A percentile compares a stretch with the other conserved stretches of the same genome.
phyloP scores from a whole-genome alignment of 2,888 invertebrate species.

The Chaetogeoica ovagalla region DNA sequence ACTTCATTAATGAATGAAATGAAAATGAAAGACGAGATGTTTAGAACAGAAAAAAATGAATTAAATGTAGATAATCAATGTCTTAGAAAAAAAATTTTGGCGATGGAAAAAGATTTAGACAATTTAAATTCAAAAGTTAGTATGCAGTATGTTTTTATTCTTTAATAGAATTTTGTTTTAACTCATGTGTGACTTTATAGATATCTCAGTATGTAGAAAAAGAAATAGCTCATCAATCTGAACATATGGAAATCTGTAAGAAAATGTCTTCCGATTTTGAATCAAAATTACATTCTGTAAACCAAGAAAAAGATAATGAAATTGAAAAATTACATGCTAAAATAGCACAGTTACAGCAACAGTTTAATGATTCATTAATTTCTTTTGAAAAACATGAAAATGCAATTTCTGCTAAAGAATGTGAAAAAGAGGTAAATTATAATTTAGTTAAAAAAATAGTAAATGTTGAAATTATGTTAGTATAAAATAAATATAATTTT shows the following conservation, averaged over 20 bases:
- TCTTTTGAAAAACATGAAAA: conserved; percentile 46
- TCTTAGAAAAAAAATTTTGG: conserved; percentile 33
- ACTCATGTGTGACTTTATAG: conserved; percentile 3
- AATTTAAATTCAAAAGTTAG: conserved; percentile 35
- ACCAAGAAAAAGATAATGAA: conserved; percentile 41
- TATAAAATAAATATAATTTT: background rate
- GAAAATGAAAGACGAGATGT: conserved; percentile 61
- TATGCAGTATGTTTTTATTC: no score
- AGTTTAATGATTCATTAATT: conserved; percentile 38
- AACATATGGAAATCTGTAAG: conserved; percentile 21
- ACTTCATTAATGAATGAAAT: conserved; percentile 48
- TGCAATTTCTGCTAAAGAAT: conserved; percentile 44
- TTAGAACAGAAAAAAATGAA: conserved; percentile 32
- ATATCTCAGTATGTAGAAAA: conserved; percentile 22
- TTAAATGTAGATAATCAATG: conserved; percentile 25
- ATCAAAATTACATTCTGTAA: conserved; percentile 21
- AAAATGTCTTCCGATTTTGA: conserved; percentile 39
- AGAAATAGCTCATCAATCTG: conserved; percentile 1
- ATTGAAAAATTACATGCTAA: conserved; percentile 34
- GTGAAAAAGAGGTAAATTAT: conserved; percentile 31
- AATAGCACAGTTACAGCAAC: conserved; percentile 36
- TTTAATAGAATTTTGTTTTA: background rate
- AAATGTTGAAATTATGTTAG: background rate
- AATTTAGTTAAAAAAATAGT: background rate
- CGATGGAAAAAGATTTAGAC: conserved; percentile 38